Base-by-base conservation (phyloP, 2,797 vertebrate genomes). In the Microctenopoma steveboyesi region DNA sequence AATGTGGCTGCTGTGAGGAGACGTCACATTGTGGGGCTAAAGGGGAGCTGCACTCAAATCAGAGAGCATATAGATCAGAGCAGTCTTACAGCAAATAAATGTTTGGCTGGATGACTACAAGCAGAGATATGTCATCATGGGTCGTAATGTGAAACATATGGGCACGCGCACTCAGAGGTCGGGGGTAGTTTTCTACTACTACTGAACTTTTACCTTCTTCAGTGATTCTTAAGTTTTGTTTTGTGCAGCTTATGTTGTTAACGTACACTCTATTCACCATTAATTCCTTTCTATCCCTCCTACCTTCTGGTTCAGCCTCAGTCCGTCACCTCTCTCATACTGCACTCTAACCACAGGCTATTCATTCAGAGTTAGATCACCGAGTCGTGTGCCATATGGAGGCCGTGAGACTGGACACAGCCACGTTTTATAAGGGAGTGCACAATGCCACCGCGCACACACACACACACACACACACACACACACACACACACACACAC, bases 351-450 rank as follows among this genome's bases (percentile, higher is more conserved):
- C 79, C 83, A 68, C 67, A 53, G 71, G 71, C 82, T 56, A 65
- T 78, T 76, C 7, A 25, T 84, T 82, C 75, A 75, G 79, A 72
- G 83, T 88, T 84, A 88, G 83, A 82, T 91, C 79, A 85, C 66
- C 75, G 72, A 71, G 81, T 88, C 85, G 75, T 82, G 79, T 74
- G 86, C 90, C 90, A 91, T 87, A 90, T 91, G 87, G 82, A 62
- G 76, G 75, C 72, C 70, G 81, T 74, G 72, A 86, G 73, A 85
- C 76, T 77, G 74, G 52, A 64, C 68, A 67, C 64, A 67, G 79
- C 86, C 86, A 78, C 79, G 86, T 46, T 78, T 76, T 79, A 84
- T 54, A 60, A 54, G 66, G 18, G 49, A 71, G 61, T 42, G 66
- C 67, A 50, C 14, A 76, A 73, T 78, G 63, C 67, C 54, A 62